Evolutionary conservation across 1,140 invertebrate genomes (phyloP).

Genomic region (Drosophila equinoxialis): DNA sequence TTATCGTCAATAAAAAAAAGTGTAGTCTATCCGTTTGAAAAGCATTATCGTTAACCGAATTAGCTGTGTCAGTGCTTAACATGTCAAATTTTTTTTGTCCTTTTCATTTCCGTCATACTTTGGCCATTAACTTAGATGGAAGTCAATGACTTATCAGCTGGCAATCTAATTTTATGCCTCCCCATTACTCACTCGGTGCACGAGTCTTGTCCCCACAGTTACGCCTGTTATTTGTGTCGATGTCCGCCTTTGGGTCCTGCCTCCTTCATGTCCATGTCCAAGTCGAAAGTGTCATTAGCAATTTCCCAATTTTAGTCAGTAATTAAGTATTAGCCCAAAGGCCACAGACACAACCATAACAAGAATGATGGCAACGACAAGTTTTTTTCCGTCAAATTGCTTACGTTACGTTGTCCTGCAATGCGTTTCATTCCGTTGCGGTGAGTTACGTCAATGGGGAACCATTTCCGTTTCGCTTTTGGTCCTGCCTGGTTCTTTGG

Average conservation of each 20-base stretch:
- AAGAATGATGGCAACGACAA: no score
- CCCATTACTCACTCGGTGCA: not conserved
- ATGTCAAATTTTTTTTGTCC: not conserved
- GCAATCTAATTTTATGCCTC: slow-evolving; percentile 4
- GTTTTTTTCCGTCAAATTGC: slow-evolving; percentile 6
- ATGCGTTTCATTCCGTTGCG: slow-evolving; percentile 25
- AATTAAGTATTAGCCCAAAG: slow-evolving; percentile 45
- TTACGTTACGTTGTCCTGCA: slow-evolving; percentile 27
- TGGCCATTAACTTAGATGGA: slow-evolving; percentile 1
- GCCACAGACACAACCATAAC: slow-evolving; percentile 40
- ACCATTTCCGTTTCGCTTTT: slow-evolving; percentile 30
- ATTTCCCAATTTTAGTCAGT: slow-evolving; percentile 29
- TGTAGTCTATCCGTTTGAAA: no score
- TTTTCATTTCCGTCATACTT: slow-evolving; percentile 8
- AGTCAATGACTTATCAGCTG: slow-evolving; percentile 8
- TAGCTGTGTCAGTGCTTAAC: slow-evolving; percentile 2
- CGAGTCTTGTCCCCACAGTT: not conserved
- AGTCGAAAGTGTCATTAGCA: slow-evolving; percentile 39
- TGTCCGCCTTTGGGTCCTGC: not conserved
- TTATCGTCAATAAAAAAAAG: no score
- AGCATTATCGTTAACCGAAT: not conserved
- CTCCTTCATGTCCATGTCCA: not conserved
- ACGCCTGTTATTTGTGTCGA: not conserved
- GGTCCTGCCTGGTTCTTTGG: slow-evolving; percentile 28
- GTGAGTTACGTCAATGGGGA: slow-evolving; percentile 29